These are phyloP conservation scores for Piliocolobus tephrosceles DNA, from an alignment of 2,113 vertebrate species.

Conservation along the genomic window DNA sequence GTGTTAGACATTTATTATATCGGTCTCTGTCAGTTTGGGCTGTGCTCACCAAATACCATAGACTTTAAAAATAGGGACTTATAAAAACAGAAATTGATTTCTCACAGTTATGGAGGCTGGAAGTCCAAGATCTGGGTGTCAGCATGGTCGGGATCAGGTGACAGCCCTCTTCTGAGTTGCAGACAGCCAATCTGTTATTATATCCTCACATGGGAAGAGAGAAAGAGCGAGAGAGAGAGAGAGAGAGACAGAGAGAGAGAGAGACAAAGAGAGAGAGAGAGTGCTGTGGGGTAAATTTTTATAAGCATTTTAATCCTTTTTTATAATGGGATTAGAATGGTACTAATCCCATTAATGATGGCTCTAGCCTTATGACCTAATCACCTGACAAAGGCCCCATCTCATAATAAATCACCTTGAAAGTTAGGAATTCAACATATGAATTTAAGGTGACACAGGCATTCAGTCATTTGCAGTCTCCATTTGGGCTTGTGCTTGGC, in stretches of 20 bases:
- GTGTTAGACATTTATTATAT: accelerated
- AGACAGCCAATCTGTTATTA: not conserved
- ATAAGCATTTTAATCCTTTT: not conserved
- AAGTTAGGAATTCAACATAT: not conserved
- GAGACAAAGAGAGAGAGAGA: too few species aligned
- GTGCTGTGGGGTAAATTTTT: not conserved
- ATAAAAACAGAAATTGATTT: not conserved
- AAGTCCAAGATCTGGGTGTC: too few species aligned
- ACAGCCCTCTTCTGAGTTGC: not conserved
- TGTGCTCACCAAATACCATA: not conserved
- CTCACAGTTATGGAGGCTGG: not conserved
- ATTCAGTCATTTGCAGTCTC: not conserved
- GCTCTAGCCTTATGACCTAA: not conserved
- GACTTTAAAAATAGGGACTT: not conserved
- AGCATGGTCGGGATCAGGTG: not conserved
- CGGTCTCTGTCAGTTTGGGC: accelerated
- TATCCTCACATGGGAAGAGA: not conserved
- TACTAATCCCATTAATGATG: not conserved
- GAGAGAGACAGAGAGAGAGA: not conserved
- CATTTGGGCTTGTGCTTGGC: accelerated
- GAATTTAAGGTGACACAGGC: not conserved
- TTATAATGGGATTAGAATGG: too few species aligned
- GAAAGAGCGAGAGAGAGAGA: too few species aligned
- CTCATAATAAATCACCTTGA: too few species aligned
- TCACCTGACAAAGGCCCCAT: not conserved